These are phyloP conservation scores for cattle (Bos taurus) DNA, from an alignment of 2,113 vertebrate genomes.

Conservation along the genomic window ARS-UCD2.0 NC_037348.1:20077501-20078000, in stretches of 20 bases:
- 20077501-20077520: neutral
- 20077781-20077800: neutral
- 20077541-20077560: accelerated
- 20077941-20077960: neutral
- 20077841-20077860: neutral
- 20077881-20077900: neutral
- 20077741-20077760: neutral
- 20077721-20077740: neutral
- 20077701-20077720: neutral
- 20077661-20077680: neutral
- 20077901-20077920: neutral
- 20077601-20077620: neutral
- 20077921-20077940: neutral
- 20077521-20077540: neutral
- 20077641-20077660: neutral
- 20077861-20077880: accelerated
- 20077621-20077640: neutral
- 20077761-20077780: neutral
- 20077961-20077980: neutral
- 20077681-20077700: neutral
- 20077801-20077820: neutral
- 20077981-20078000: neutral
- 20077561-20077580: neutral
- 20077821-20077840: neutral
- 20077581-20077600: neutral